Evolutionary conservation across 2,888 invertebrate species (phyloP), one percentile per base, ranked within the genome.

Genomic region (Adineta ricciae): DNA sequence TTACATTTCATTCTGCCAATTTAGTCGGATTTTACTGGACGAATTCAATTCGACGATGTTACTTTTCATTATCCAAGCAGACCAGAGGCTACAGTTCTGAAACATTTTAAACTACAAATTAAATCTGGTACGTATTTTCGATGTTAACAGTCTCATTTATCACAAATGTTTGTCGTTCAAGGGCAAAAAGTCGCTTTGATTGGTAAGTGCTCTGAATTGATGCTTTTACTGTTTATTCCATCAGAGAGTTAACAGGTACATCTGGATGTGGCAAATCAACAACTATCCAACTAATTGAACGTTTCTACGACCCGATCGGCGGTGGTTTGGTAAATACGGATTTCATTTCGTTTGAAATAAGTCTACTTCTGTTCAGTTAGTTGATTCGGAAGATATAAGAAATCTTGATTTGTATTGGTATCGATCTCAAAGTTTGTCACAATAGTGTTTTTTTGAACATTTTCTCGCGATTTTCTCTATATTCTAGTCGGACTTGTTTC

Each of bases 401-500:
- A 38, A 52, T 52, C 83, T 83, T 24, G 64, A 85, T 64, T 41
- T 85, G 11, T 64, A 85, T n/a, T 85, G 85, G 85, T 64, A 83
- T 27, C 36, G 85, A 38, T 85, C 85, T 14, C 83, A 85, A 83
- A 83, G 86, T 36, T 46, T 46, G 46, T 46, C n/a, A 46, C 8
- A 46, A 46, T 11, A 8, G 11, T 46, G 5, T 46, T 46, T 46
- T 8, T 46, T 46, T 46, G 46, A 46, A 46, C n/a, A 46, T 46
- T 46, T 11, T 46, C 46, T 46, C 46, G 46, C 11, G 46, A 46
- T 19, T 16, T 50, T 50, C 19, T 19, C 19, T 50, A 2, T 19
- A 2, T 50, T 50, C 19, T 50, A 50, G 50, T 96, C 86, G 95
- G 96, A 7, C 94, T 96, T 86, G 96, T 97, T 2, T 95, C 95